Base-by-base conservation (phyloP, 2,113 vertebrate genomes). In the Oreochromis niloticus region DNA sequence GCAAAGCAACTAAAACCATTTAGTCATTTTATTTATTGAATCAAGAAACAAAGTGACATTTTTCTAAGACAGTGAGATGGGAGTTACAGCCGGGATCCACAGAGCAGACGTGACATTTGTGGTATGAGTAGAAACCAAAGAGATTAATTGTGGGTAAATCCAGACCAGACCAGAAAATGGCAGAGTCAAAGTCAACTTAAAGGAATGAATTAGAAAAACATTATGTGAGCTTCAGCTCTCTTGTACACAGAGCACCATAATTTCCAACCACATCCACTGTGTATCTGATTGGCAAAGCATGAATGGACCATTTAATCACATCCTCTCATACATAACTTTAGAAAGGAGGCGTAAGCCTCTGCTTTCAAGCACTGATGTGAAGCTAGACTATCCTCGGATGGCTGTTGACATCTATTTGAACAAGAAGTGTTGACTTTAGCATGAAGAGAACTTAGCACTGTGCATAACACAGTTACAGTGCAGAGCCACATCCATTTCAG, bases 381-480 rank as follows among this genome's bases (percentile, higher is more conserved):
- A 55, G 66, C 50, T 59, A 81, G 19, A 48, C 11, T 48, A 46
- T 84, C 59, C 59, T 85, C n/a, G 1, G 34, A 27, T 75, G 79
- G 34, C 75, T 52, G 66, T 24, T 71, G 55, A 83, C 82, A 80
- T 90, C 39, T 13, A 61, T 87, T 85, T 87, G 56, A 84, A 52
- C 10, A 48, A 46, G n/a, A 71, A 80, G 59, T 32, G 24, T 56
- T 39, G 39, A 86, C 81, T 50, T 6, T 16, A 48, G 85, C 34
- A 83, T 50, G 50, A 43, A 19, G 36, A 43, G 63, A 61, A 59
- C 59, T 50, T 73, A 73, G 75, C 22, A 10, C 48, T 83, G 80
- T 83, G 68, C 54, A 85, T 82, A 84, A 88, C 66, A n/a, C 24
- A 84, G 56, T 90, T 88, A 87, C 34, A 89, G 89, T 17, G 41